Evolutionary conservation across 2,113 vertebrate genomes (phyloP).

Genomic region (Thalassarche chlororhynchos): DNA sequence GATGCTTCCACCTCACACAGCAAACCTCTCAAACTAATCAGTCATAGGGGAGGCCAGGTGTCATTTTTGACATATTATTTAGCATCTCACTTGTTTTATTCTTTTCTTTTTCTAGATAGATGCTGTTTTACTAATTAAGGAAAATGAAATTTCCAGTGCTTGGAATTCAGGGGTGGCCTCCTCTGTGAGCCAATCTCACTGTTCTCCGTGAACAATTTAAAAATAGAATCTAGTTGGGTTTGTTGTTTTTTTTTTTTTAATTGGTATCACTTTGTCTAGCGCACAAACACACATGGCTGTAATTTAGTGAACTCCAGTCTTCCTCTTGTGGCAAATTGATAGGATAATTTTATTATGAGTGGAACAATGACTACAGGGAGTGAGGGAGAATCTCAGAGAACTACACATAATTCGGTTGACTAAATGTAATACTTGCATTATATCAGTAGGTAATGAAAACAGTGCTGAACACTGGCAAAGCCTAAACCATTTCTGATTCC

Average conservation of each 20-base stretch:
- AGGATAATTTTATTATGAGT: constrained; percentile 81
- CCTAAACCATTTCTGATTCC: constrained; percentile 71
- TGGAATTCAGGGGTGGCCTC: constrained; percentile 52
- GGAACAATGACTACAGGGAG: constrained; percentile 78
- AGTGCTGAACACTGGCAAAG: constrained; percentile 53
- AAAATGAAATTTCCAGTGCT: constrained; percentile 62
- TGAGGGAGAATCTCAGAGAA: constrained; percentile 70
- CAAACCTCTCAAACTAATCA: constrained; percentile 73
- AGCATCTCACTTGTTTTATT: constrained; percentile 54
- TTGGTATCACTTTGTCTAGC: constrained; percentile 73
- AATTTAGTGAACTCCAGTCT: constrained; percentile 78
- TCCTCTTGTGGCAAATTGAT: constrained; percentile 80
- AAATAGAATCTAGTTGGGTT: constrained; percentile 54
- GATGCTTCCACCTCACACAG: constrained; percentile 52
- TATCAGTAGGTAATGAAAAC: constrained; percentile 78
- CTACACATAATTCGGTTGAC: constrained; percentile 75
- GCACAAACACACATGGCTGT: constrained; percentile 69
- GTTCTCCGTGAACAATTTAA: constrained; percentile 59
- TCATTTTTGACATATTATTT: constrained; percentile 79
- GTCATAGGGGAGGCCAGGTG: constrained; percentile 72
- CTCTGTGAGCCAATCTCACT: constrained; percentile 35
- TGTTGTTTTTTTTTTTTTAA: constrained; percentile 46
- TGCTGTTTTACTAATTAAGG: constrained; percentile 74
- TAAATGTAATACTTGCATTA: constrained; percentile 77
- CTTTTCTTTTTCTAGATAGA: constrained; percentile 37